These are phyloP conservation scores for Salticus scenicus DNA, from an alignment of 2,888 invertebrate species.

Conservation along the genomic window DNA sequence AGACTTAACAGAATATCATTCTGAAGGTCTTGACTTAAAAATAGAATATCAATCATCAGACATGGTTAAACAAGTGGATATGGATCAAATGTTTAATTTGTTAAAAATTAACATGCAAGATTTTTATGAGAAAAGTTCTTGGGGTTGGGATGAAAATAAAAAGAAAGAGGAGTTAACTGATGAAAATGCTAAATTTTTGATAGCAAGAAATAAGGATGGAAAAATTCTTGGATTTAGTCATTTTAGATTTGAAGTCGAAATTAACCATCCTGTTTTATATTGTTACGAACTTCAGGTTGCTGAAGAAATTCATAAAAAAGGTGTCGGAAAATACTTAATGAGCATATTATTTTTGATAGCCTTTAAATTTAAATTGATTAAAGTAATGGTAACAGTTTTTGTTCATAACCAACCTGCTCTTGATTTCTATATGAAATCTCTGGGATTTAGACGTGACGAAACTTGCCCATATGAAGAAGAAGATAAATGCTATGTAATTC, in stretches of 20 bases:
- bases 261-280: conserved; percentile 82
- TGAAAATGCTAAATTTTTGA: conserved; percentile 84
- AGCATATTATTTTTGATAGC: conserved; percentile 86
- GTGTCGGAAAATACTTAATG: conserved; percentile 88
- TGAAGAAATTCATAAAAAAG: conserved; percentile 82
- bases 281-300: conserved; percentile 92
- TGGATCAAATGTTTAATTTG: conserved; percentile 47
- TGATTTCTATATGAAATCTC: conserved; percentile 83
- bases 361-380: conserved; percentile 83
- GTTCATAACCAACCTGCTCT: conserved; percentile 84
- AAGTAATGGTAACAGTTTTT: conserved; percentile 88
- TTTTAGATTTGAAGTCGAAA: conserved; percentile 77
- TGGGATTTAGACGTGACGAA: conserved; percentile 77
- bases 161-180: conserved; percentile 85
- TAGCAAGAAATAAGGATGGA: conserved; percentile 79
- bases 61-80: background rate
- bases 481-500: conserved; percentile 72
- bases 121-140: conserved; percentile 76
- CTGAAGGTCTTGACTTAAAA: conserved; percentile 46
- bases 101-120: conserved; percentile 55
- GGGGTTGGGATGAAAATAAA: conserved; percentile 87
- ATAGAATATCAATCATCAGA: conserved; percentile 27
- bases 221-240: conserved; percentile 43
- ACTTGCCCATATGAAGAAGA: conserved; percentile 54
- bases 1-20: conserved; percentile 21